phyloP scores from a whole-genome alignment of 2,113 vertebrate species.

The Trichechus manatus region DNA sequence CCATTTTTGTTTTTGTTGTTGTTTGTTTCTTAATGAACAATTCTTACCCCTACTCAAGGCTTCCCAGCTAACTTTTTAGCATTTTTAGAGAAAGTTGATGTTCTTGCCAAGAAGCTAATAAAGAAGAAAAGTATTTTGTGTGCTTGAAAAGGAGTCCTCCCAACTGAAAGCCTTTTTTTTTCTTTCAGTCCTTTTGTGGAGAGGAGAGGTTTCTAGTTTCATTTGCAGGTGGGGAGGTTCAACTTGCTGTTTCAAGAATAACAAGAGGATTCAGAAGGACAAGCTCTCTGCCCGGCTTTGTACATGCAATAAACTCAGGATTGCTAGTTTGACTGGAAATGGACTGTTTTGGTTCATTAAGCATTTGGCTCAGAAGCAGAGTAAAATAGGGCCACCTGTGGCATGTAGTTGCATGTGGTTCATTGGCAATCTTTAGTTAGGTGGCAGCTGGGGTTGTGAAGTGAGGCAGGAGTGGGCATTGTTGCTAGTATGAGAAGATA shows the following conservation, averaged over 20 bases:
- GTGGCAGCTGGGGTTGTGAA: not conserved
- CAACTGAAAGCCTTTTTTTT: not conserved
- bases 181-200: not conserved
- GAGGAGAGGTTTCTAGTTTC: constrained; percentile 71
- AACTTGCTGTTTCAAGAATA: constrained; percentile 71
- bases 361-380: not conserved
- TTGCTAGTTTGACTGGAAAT: not conserved
- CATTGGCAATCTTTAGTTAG: not conserved
- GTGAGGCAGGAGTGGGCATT: not conserved
- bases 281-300: not conserved
- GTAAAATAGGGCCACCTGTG: not conserved
- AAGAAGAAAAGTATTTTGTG: constrained; percentile 61
- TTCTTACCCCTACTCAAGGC: not conserved
- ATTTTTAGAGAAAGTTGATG: constrained; percentile 50
- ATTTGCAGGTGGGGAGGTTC: constrained; percentile 69
- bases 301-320: not conserved
- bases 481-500: not conserved
- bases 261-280: constrained; percentile 51
- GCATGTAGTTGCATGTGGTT: not conserved
- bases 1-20: not conserved
- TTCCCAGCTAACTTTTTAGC: constrained; percentile 45
- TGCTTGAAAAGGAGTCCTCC: constrained; percentile 29
- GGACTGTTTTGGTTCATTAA: not conserved
- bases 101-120: constrained; percentile 37
- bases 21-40: constrained; percentile 63